phyloP scores from a whole-genome alignment of 2,888 invertebrate species.

The Leucophenga maculata region DNA sequence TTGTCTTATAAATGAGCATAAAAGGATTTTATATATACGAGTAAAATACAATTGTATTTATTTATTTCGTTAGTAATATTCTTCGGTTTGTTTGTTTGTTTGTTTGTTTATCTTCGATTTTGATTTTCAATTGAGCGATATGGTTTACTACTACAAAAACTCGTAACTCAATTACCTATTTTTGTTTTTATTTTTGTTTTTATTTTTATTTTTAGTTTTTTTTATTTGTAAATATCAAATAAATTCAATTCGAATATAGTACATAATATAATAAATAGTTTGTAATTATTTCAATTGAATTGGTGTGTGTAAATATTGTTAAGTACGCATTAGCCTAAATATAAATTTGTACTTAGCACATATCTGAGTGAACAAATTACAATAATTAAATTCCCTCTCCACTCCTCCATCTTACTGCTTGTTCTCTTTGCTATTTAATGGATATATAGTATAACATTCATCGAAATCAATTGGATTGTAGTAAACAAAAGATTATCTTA shows the following conservation, averaged over 20 bases:
- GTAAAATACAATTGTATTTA: no score
- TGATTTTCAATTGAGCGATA: background rate
- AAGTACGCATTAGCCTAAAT: slow-evolving; percentile 46
- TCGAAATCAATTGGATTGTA: no score
- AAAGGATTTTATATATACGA: no score
- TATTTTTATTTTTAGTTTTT: no score
- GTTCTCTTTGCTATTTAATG: no score
- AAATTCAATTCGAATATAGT: slow-evolving; percentile 63
- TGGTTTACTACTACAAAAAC: background rate
- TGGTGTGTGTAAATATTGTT: slow-evolving; percentile 22
- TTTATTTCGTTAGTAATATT: slow-evolving; percentile 1
- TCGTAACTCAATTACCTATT: slow-evolving; percentile 32
- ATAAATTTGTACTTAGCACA: slow-evolving; percentile 62
- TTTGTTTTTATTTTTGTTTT: no score
- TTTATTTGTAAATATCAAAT: slow-evolving; percentile 57
- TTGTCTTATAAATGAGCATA: no score
- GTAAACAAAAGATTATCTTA: no score
- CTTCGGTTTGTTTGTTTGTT: slow-evolving; percentile 23
- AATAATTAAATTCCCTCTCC: background rate
- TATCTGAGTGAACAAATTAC: slow-evolving; percentile 35
- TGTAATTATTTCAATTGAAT: no score
- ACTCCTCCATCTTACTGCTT: no score
- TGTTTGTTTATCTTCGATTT: slow-evolving; percentile 18
- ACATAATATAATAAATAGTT: slow-evolving; percentile 32
- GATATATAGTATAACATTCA: no score